A percentile compares a stretch with the other conserved stretches of the same genome.
phyloP scores from a whole-genome alignment of 2,888 invertebrate genomes.

The Drosophila multiciliata region DNA sequence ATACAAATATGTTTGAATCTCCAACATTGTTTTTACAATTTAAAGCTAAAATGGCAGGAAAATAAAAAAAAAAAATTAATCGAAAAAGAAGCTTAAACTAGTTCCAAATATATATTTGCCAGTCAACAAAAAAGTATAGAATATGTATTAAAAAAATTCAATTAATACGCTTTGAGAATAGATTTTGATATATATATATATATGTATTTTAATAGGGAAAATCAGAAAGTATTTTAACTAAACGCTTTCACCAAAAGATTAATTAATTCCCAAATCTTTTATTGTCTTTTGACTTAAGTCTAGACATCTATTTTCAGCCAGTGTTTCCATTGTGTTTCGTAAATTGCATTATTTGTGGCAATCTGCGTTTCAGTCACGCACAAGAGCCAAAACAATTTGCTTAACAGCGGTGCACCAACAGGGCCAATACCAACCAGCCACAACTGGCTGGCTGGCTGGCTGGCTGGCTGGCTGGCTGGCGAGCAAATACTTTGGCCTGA shows the following conservation, averaged over 20 bases:
- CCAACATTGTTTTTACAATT: conserved; percentile 35
- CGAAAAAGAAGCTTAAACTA: not conserved
- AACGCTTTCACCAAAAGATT: not conserved
- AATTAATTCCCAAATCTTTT: not conserved
- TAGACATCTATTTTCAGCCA: conserved; percentile 33
- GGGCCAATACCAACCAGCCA: conserved; percentile 22
- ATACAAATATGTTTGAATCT: conserved; percentile 5
- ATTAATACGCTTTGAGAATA: not conserved
- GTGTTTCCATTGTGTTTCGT: conserved; percentile 22
- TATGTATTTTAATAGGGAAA: not conserved
- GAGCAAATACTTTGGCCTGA: conserved; percentile 60
- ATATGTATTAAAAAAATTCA: not conserved
- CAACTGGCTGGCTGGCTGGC: conserved; percentile 11
- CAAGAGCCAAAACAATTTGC: conserved; percentile 72
- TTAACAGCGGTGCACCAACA: conserved; percentile 35
- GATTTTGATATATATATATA: not conserved
- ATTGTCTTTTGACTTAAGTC: conserved; percentile 30
- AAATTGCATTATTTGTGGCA: conserved; percentile 63
- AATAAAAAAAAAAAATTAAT: not conserved
- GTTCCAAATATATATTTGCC: not conserved
- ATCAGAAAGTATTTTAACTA: not conserved
- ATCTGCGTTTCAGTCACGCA: conserved; percentile 42
- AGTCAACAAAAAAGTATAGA: not conserved
- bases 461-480: conserved; percentile 15
- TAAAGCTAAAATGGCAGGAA: not conserved